Base-by-base conservation (phyloP, 2,888 invertebrate species). In the Osmoderma eremita region DNA sequence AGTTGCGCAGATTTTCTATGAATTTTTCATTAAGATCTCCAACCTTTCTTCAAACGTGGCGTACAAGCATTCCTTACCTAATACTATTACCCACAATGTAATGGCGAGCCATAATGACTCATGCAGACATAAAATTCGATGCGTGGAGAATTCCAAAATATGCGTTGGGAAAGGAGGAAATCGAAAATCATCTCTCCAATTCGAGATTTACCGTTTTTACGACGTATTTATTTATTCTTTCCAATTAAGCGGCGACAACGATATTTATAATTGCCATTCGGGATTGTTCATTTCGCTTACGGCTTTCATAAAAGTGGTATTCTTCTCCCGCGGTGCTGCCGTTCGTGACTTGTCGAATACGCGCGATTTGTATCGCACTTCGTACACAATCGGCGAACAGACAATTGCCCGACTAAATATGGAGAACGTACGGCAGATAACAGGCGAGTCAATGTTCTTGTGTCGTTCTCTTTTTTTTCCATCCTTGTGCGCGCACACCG, bases 321-420 rank as follows among this genome's bases (percentile, higher is more conserved):
- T 38, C 53, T 17, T 6, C 53, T 17, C 3, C 38, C 13, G 4
- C 18, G 17, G 12, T 18, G 38, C 30, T 30, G 30, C 30, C 30
- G 30, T 30, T 30, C 30, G 30, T 30, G 30, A 30, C 30, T 50
- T 24, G 53, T 53, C 15, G 53, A 53, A 38, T 53, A 17, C 53
- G 18, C 53, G 24, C 58, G 45, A 61, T 42, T 61, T 45, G 45
- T 42, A 61, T 61, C 45, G 45, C 36, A 45, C 45, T 45, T 61
- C 36, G 8, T 22, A 36, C 45, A 45, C 30, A 45, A 61, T 61
- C 45, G 20, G 48, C 24, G 45, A 61, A 18, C 45, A 17, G 24
- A 45, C 45, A 24, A 61, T 58, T 18, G 24, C 12, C 42, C 15
- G 12, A 30, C 58, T 45, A 61, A 61, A 61, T 61, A 61, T 36